A percentile compares a stretch with the other conserved stretches of the same genome.
Evolutionary conservation across 2,113 vertebrate genomes (phyloP).

Genomic region (Pungitius pungitius): DNA sequence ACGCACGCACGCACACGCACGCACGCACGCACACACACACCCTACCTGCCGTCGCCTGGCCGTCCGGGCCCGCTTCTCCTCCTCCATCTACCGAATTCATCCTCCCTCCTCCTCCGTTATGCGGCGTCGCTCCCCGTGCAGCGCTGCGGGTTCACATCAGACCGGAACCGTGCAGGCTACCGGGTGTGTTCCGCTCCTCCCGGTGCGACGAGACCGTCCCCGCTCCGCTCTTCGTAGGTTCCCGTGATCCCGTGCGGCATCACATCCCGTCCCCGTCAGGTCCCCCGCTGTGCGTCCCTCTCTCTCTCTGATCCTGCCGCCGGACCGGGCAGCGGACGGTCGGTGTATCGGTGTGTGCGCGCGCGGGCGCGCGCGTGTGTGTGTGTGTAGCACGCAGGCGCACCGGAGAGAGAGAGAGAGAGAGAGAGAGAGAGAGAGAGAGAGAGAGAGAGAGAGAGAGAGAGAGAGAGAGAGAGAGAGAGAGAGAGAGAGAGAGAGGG

Average conservation of each 20-base stretch:
- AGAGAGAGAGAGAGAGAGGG: neutral
- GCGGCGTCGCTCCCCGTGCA: slow-evolving; percentile 59
- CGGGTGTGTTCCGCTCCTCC: slow-evolving; percentile 30
- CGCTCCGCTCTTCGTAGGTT: slow-evolving; percentile 52
- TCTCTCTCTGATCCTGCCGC: slow-evolving; percentile 8
- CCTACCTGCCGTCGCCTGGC: slow-evolving; percentile 73
- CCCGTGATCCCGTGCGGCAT: slow-evolving; percentile 64
- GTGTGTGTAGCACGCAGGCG: slow-evolving; percentile 59
- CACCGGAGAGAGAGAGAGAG: slow-evolving; percentile 8
- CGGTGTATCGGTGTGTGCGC: slow-evolving; percentile 24
- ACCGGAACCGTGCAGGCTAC: slow-evolving; percentile 37
- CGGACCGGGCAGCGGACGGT: slow-evolving; percentile 36
- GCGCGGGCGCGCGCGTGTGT: neutral
- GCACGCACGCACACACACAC: slow-evolving; percentile 36
- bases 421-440: slow-evolving; percentile 4
- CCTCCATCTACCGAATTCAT: slow-evolving; percentile 74
- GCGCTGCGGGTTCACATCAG: slow-evolving; percentile 61
- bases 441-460: neutral
- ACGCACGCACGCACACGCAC: slow-evolving; percentile 21
- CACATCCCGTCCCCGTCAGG: slow-evolving; percentile 54
- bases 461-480: slow-evolving; percentile 4
- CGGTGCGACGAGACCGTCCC: slow-evolving; percentile 25
- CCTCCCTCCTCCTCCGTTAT: slow-evolving; percentile 62
- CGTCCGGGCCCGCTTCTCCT: slow-evolving; percentile 76
- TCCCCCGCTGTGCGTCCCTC: neutral